Evolutionary conservation across 2,888 invertebrate genomes (phyloP), one percentile per base, ranked within the genome.

Genomic region (Dusona sp.): DNA sequence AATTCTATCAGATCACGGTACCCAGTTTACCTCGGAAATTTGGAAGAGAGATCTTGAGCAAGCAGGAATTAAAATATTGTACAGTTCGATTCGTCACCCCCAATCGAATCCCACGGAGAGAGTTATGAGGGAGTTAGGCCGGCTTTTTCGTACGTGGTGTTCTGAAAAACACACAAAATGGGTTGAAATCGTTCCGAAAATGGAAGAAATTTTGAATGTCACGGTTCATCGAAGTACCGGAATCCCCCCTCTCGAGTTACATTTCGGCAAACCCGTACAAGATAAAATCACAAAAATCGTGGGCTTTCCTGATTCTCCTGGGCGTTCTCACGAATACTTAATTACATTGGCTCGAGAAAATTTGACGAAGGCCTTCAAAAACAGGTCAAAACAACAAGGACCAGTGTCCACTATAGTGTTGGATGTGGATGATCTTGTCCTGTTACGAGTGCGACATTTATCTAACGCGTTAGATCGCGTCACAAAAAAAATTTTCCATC

Each of bases 401-500:
- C 7, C 19, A 22, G 22, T 57, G 8, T 38, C 83, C 1, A 33
- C 11, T 6, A 54, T 77, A 33, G 38, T n/a, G 9, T 45, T 83
- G 9, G 22, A 22, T 1, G 77, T 67, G 16, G 77, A 74, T 19
- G 84, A 84, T 65, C 38, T 72, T 16, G 84, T 84, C 13, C 33
- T 81, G 16, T 16, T 84, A 3, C 51, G 64, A 19, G 75, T 75
- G 4, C 70, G 54, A 38, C 74, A 84, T 81, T n/a, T 70, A 16
- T 84, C 75, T 0, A 84, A 54, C 22, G 74, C 75, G 11, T 16
- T 67, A 7, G 79, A 73, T 29, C n/a, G 19, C 0, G 65, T 73
- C 1, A 83, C 68, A 3, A 57, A 78, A 45, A 84, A 79, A 38
- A 67, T 79, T 54, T 84, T 84, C 54, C 75, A 84, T 29, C 74